phyloP scores from a whole-genome alignment of 2,797 vertebrate genomes.

The Protosalanx chinensis region DNA sequence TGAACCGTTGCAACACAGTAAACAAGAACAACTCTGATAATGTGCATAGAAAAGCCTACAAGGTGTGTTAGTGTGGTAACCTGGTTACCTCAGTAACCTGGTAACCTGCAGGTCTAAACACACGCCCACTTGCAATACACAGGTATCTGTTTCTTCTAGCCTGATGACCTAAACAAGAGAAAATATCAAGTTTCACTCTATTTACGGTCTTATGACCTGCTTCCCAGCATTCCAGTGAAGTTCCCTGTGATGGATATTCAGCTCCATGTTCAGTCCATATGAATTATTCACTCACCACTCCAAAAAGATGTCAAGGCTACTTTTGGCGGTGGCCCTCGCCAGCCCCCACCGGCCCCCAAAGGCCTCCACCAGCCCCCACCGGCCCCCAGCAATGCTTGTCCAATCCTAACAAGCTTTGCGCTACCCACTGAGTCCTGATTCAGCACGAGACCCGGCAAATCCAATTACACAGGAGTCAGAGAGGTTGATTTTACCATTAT shows the following conservation, averaged over 20 bases:
- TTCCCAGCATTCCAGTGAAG: constrained; percentile 27
- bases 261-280: constrained; percentile 49
- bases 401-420: constrained; percentile 85
- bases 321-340: constrained; percentile 39
- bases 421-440: constrained; percentile 81
- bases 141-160: constrained; percentile 56
- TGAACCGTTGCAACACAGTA: not conserved
- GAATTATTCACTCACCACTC: constrained; percentile 60
- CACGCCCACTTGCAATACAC: constrained; percentile 31
- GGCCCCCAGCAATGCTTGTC: constrained; percentile 76
- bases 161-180: constrained; percentile 36
- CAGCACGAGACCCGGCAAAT: constrained; percentile 84
- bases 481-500: constrained; percentile 84
- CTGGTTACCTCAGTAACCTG: constrained; percentile 51
- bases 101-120: constrained; percentile 50
- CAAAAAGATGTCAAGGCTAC: constrained; percentile 74
- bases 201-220: constrained; percentile 31
- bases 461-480: constrained; percentile 84
- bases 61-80: constrained; percentile 19
- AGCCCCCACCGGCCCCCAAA: constrained; percentile 30
- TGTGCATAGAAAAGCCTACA: not conserved
- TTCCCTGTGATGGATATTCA: constrained; percentile 31
- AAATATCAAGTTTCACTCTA: constrained; percentile 45
- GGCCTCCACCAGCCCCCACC: constrained; percentile 33
- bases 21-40: not conserved